phyloP scores from a whole-genome alignment of 2,113 vertebrate genomes.

The Bambusicola thoracicus region DNA sequence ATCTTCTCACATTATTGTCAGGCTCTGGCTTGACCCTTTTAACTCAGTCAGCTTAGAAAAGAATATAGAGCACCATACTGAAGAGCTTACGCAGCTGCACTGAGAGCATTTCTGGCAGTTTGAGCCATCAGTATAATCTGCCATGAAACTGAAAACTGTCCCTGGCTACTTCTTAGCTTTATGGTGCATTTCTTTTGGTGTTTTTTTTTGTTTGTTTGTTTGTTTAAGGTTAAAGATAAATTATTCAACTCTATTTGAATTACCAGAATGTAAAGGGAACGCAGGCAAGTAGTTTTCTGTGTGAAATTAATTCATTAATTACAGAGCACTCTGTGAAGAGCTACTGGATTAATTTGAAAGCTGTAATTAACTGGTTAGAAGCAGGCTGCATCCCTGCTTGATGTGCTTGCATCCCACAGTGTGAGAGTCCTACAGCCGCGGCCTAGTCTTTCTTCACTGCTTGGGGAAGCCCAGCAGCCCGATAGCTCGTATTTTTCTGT shows the following conservation, averaged over 20 bases:
- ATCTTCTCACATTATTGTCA: not conserved
- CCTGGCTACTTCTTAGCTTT: not conserved
- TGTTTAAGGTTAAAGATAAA: not conserved
- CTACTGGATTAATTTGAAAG: not conserved
- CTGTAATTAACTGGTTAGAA: slow-evolving; percentile 10
- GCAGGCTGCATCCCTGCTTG: not conserved
- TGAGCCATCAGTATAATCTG: not conserved
- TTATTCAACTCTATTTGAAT: not conserved
- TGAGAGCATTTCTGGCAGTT: not conserved
- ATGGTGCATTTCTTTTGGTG: not conserved
- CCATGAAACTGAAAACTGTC: slow-evolving; percentile 11
- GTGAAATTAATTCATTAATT: not conserved
- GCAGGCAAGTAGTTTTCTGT: not conserved
- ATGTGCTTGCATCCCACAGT: fast-evolving
- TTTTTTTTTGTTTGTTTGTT: not conserved
- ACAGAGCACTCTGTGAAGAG: not conserved
- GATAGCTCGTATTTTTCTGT: not conserved
- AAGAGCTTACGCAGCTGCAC: not conserved
- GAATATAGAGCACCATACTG: not conserved
- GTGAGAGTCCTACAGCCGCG: not conserved
- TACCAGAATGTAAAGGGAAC: not conserved
- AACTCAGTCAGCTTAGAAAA: not conserved
- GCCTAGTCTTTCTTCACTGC: fast-evolving
- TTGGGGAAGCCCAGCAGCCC: not conserved
- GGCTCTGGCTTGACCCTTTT: slow-evolving; percentile 20